Evolutionary conservation across 2,113 vertebrate genomes (phyloP).

Genomic region (Gallinago paraguaiae): DNA sequence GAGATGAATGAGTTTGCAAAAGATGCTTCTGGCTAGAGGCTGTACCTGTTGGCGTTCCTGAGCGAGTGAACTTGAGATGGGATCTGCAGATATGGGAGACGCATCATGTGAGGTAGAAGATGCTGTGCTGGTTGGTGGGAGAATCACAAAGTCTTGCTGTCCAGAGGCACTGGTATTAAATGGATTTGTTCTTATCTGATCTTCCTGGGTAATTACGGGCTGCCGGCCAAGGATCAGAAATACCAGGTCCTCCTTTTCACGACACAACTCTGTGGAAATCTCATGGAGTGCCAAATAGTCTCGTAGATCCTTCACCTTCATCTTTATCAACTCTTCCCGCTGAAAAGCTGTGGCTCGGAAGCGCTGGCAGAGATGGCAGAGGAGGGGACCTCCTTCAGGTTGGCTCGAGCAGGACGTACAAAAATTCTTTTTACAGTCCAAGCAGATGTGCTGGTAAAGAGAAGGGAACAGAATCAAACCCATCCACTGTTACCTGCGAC

Average conservation of each 20-base stretch:
- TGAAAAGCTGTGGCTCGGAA: slow-evolving; percentile 87
- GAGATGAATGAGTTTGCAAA: background rate
- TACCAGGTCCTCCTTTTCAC: slow-evolving; percentile 96
- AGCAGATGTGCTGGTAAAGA: slow-evolving; percentile 83
- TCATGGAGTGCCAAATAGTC: slow-evolving; percentile 92
- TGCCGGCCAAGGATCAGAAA: slow-evolving; percentile 88
- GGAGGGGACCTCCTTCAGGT: slow-evolving; percentile 77
- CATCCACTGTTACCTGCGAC: background rate
- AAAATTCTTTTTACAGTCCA: slow-evolving; percentile 91
- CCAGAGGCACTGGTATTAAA: slow-evolving; percentile 27
- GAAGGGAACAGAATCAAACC: background rate
- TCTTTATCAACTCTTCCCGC: slow-evolving; percentile 91
- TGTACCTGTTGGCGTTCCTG: slow-evolving; percentile 76
- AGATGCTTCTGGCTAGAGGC: background rate
- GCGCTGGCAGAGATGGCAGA: slow-evolving; percentile 91
- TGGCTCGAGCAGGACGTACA: slow-evolving; percentile 83
- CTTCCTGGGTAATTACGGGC: slow-evolving; percentile 67
- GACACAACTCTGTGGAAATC: slow-evolving; percentile 88
- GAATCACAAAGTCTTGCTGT: slow-evolving; percentile 66
- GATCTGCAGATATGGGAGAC: slow-evolving; percentile 35
- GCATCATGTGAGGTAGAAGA: slow-evolving; percentile 66
- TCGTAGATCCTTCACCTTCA: slow-evolving; percentile 95
- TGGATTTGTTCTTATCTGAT: slow-evolving; percentile 50
- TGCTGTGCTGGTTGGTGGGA: slow-evolving; percentile 9
- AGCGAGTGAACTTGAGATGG: slow-evolving; percentile 44